Evolutionary conservation across 2,113 vertebrate genomes (phyloP), one percentile per base, ranked within the genome.

Genomic region (Scatophagus argus): DNA sequence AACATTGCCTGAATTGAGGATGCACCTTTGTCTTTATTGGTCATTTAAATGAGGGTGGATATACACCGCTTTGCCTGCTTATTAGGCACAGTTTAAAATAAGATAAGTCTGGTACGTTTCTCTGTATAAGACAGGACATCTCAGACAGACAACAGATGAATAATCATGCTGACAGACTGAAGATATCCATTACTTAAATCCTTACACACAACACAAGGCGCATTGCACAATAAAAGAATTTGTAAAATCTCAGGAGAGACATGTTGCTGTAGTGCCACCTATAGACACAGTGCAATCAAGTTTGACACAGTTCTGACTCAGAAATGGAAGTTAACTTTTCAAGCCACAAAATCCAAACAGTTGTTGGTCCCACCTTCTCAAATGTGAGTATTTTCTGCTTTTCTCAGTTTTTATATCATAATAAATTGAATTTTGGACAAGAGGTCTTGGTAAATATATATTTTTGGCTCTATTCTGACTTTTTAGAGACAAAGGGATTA

Each of bases 211-310:
- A 7, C 4, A 23, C 38, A 9, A 10, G 52, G 29, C n/a, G 29
- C 32, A 54, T 55, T 31, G 38, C 4, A 44, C 21, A 23, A 32
- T 10, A 39, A 47, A 74, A 4, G 8, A 75, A 6, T 43, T 2
- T 34, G 21, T 58, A 21, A 39, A 46, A 43, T 79, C 5, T 52
- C 8, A 51, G 29, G 11, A 39, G 4, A 59, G 56, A n/a, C 27
- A 16, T 32, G 23, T 44, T 55, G 21, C 14, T 52, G 31, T 41
- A 47, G 67, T 7, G 8, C 41, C 77, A 56, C 47, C 69, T 62
- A 34, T 13, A 43, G 27, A 36, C 47, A 43, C 27, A 34, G 5
- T 61, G 21, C 5, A 38, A 32, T 47, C 16, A 43, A 14, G 23
- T 51, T 47, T 38, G 51, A 55, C 46, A 51, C 12, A 3, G 7